Evolutionary conservation across 2,888 invertebrate species (phyloP).

Genomic region (Disparrhopalites patrizii): DNA sequence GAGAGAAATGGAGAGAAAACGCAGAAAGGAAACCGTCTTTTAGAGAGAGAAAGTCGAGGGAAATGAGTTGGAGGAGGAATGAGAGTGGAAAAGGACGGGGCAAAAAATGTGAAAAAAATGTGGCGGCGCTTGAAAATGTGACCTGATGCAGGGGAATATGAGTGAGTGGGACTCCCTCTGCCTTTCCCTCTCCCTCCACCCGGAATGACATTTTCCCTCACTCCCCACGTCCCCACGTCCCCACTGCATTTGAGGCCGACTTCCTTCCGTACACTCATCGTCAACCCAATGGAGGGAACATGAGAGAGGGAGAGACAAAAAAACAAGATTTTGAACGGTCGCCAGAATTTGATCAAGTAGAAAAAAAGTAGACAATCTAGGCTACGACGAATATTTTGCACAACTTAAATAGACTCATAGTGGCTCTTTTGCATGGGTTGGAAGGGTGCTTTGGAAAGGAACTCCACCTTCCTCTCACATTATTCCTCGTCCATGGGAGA

Average conservation of each 20-base stretch:
- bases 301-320: neutral
- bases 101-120: too few species aligned
- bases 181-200: too few species aligned
- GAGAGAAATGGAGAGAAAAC: too few species aligned
- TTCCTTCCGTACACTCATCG: too few species aligned
- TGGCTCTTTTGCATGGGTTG: neutral
- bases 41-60: neutral
- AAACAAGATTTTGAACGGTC: neutral
- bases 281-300: too few species aligned
- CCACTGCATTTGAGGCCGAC: too few species aligned
- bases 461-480: neutral
- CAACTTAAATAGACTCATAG: neutral
- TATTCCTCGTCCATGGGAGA: too few species aligned
- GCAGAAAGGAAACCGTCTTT: neutral
- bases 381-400: constrained; percentile 1
- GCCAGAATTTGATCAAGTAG: neutral
- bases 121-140: too few species aligned
- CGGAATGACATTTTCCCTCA: too few species aligned
- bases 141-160: neutral
- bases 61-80: neutral
- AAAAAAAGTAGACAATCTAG: neutral
- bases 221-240: too few species aligned
- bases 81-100: too few species aligned
- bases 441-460: neutral
- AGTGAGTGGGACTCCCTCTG: neutral